Conservation (phyloP, 2,797 vertebrate genomes). For the Sylvilagus floridanus region DNA sequence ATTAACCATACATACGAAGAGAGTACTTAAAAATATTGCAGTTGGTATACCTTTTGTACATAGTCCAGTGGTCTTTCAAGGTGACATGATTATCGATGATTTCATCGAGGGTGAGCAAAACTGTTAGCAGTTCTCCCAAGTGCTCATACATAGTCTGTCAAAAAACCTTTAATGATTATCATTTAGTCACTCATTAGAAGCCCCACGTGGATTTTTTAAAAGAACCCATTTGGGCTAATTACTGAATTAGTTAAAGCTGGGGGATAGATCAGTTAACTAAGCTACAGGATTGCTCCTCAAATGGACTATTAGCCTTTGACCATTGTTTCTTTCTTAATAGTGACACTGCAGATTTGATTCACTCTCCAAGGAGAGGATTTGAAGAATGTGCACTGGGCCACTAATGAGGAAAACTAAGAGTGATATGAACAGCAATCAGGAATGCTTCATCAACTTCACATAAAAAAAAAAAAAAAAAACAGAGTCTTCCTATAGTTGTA, state of each 20-base stretch:
- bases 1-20: constrained; percentile 9
- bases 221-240: constrained; percentile 46
- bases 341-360: background rate
- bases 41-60: constrained; percentile 96
- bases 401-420: background rate
- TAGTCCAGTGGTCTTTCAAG: constrained; percentile 98
- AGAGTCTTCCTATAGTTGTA: background rate
- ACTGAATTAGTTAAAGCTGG: constrained; percentile 6
- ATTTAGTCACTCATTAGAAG: constrained; percentile 76
- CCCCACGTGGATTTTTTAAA: constrained; percentile 49
- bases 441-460: background rate
- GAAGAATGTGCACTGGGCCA: background rate
- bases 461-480: background rate
- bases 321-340: constrained; percentile 4
- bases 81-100: constrained; percentile 97
- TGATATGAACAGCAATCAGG: background rate
- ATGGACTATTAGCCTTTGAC: background rate
- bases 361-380: background rate
- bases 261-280: background rate
- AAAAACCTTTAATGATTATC: constrained; percentile 74
- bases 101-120: constrained; percentile 97
- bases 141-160: constrained; percentile 96
- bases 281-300: background rate
- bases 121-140: constrained; percentile 95
- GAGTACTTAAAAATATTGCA: constrained; percentile 6